Conservation (phyloP, 2,888 invertebrate species). For the Diaprepes abbreviatus region DNA sequence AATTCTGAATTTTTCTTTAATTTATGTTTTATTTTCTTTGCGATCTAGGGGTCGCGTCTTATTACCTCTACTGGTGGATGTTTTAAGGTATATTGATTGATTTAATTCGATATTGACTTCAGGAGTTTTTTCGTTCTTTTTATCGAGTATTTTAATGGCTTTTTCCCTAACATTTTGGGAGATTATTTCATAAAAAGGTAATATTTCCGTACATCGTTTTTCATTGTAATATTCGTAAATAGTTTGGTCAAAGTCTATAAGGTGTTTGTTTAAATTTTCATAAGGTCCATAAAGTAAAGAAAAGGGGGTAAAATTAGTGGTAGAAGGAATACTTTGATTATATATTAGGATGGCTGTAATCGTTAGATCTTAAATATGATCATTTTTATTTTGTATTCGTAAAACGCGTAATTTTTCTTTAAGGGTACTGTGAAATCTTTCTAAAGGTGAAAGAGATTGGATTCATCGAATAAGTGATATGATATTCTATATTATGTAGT, state of each 20-base stretch:
- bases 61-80: background rate
- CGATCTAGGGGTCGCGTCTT: background rate
- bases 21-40: background rate
- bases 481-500: constrained; percentile 12
- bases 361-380: constrained; percentile 9
- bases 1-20: background rate
- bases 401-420: constrained; percentile 23
- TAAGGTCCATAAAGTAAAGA: constrained; percentile 26
- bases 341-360: constrained; percentile 6
- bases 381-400: constrained; percentile 9
- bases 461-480: constrained; percentile 3
- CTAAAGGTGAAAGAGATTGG: constrained; percentile 23
- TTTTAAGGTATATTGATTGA: background rate
- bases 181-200: constrained; percentile 14
- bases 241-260: constrained; percentile 15
- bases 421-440: constrained; percentile 22
- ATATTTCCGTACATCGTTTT: too few species aligned
- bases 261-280: constrained; percentile 26
- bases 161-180: background rate
- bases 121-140: background rate
- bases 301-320: constrained; percentile 23
- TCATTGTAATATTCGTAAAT: constrained; percentile 15
- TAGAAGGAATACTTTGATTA: constrained; percentile 12
- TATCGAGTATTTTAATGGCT: background rate
- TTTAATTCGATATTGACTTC: background rate